Base-by-base conservation (phyloP, 2,797 vertebrate species). In the Propithecus deckenii region DNA sequence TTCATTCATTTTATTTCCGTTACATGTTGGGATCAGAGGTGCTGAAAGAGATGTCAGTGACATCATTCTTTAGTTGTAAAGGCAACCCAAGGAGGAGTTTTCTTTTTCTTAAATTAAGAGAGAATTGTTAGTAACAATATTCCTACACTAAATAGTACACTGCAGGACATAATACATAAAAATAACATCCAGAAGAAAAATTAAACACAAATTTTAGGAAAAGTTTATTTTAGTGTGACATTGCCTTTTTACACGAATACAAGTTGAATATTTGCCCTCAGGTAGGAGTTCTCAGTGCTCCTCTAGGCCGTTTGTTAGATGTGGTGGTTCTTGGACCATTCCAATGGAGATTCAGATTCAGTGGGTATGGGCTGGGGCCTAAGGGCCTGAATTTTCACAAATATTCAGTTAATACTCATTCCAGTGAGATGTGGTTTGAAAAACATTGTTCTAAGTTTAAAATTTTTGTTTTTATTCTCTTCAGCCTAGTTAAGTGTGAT, bases 41-140 rank as follows among this genome's bases (percentile, higher is more conserved):
- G 84, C 94, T 85, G 18, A 78, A 25, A 88, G 22, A 43, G 84
- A 81, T n/a, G 13, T 4, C 46, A 75, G 0, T 75, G 3, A 65
- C 50, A 94, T 14, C 0, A 80, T 74, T 95, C 61, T 95, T 85
- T 32, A 79, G 52, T 95, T 63, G 72, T 84, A 80, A 97, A 93
- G 90, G 46, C 23, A 23, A 28, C 81, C 4, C 35, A 69, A 59
- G 74, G 7, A 20, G 28, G 17, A 9, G 7, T 22, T 38, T 85
- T 0, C 32, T 50, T 43, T 87, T 79, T 41, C 63, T 30, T 71
- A 20, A 46, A 90, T 50, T 48, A 4, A 0, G 28, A 28, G 5
- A 91, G 17, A 0, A 43, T 81, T 81, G 48, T 86, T 97, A 67
- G 23, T 84, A 81, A 71, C 57, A 38, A 2, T 92, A 95, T 96